phyloP scores from a whole-genome alignment of 2,888 invertebrate species.

The Gymnocheta viridis region DNA sequence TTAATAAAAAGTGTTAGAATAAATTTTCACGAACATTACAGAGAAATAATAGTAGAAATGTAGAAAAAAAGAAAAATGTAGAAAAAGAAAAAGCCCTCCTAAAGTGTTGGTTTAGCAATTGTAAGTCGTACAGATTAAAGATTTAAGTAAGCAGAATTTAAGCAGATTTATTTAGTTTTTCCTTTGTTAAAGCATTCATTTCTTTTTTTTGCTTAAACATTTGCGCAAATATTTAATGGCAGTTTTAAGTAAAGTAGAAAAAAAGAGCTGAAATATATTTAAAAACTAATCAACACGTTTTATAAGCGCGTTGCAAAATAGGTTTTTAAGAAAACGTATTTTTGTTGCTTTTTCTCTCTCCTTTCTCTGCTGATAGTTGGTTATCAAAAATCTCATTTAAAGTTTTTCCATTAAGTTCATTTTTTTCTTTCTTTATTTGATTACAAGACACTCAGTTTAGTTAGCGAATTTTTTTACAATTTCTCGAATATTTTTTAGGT shows the following conservation, averaged over 20 bases:
- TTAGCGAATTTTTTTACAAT: background rate
- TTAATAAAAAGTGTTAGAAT: conserved; percentile 6
- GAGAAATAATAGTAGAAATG: background rate
- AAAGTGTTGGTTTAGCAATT: conserved; percentile 64
- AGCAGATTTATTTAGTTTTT: conserved; percentile 36
- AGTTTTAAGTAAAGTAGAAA: conserved; percentile 14
- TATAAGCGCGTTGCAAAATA: conserved; percentile 19
- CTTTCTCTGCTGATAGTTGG: conserved; percentile 12
- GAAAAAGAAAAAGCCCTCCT: background rate
- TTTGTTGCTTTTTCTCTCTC: background rate
- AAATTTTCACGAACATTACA: background rate
- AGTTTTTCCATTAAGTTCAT: conserved; percentile 66
- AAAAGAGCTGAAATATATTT: background rate
- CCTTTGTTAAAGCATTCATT: background rate
- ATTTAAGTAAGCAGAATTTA: conserved; percentile 49
- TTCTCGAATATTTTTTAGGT: background rate
- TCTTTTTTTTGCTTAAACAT: background rate
- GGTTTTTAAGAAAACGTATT: background rate
- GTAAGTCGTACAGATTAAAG: conserved; percentile 56
- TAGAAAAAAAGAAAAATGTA: background rate
- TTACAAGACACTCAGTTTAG: conserved; percentile 48
- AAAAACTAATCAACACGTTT: conserved; percentile 57
- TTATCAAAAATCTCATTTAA: conserved; percentile 69
- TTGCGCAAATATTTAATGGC: conserved; percentile 36
- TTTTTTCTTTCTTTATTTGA: conserved; percentile 39